Evolutionary conservation across 2,113 vertebrate species (phyloP), one percentile per base, ranked within the genome.

Genomic region (Turnix velox): DNA sequence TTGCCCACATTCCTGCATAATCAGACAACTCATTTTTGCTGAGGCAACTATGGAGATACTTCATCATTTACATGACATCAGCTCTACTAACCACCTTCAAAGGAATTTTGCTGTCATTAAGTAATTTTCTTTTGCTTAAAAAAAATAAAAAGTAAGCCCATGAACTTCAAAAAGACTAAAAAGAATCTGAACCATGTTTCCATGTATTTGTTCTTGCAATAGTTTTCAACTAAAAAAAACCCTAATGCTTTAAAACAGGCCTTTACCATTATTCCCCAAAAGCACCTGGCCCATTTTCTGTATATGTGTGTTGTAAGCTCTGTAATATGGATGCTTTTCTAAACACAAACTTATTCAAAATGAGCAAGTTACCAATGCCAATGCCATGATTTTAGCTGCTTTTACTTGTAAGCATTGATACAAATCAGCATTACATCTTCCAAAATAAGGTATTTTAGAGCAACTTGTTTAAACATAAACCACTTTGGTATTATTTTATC

Each of bases 1-100:
- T 39, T 82, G 87, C 45, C 89, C 43, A 63, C 74, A 92, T 91
- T 93, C 89, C 94, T 94, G 55, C 63, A 76, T 92, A 87, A 96
- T 58, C n/a, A 77, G 42, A 54, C 35, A n/a, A 43, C 20, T 92
- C 45, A 42, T 72, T 94, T 95, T 92, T 92, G 88, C 88, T 89
- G 91, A 96, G 71, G 84, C 94, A 96, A 82, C 46, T 66, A 33
- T 17, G 54, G 71, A 93, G 17, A 28, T 45, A 61, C 79, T 93
- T 87, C 94, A 87, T 88, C 77, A 93, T 73, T 35, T 78, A 45
- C 62, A 54, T 37, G 74, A 75, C 84, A 88, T 24, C 43, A 87
- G 69, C 84, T 66, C 77, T 73, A 71, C 42, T 30, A 82, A 52
- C 23, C 39, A 51, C 46, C 54, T 87, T 95, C 89, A 94, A 87